Conservation (phyloP, 2,888 invertebrate species). For the Sarcophaga carnaria region DNA sequence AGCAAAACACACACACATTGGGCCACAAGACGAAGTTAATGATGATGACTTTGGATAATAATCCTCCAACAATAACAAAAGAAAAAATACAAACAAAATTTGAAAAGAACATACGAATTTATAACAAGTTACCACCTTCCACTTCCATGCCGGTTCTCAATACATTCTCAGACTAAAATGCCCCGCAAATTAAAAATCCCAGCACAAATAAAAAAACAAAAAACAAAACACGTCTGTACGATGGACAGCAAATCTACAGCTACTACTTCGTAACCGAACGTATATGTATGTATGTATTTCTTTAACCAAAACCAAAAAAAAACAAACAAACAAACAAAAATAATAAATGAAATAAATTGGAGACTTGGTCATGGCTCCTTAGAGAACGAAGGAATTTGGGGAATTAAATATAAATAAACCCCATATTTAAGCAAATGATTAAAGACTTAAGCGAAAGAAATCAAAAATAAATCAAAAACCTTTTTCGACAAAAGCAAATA, state of each 20-base stretch:
- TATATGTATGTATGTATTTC: not conserved
- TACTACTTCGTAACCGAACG: not conserved
- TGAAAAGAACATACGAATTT: conserved; percentile 46
- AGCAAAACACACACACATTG: conserved; percentile 44
- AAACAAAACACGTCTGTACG: conserved; percentile 27
- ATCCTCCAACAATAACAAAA: conserved; percentile 50
- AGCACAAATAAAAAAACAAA: not conserved
- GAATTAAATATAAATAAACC: conserved; percentile 40
- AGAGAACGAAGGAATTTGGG: conserved; percentile 23
- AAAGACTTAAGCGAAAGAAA: conserved; percentile 58
- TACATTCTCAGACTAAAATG: conserved; percentile 47
- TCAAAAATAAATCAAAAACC: conserved; percentile 46
- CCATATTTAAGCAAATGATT: conserved; percentile 66
- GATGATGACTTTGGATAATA: conserved; percentile 60
- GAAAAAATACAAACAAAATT: conserved; percentile 9
- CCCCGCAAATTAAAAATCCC: not conserved
- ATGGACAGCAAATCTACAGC: conserved; percentile 12
- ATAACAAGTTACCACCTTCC: conserved; percentile 67
- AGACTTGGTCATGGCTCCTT: conserved; percentile 34
- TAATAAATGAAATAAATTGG: not conserved
- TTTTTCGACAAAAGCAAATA: not conserved
- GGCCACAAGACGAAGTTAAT: conserved; percentile 23
- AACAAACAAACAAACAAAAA: not conserved
- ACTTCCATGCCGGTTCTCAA: conserved; percentile 48
- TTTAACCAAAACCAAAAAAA: not conserved